Base-by-base conservation (phyloP, 2,797 vertebrate genomes). In the Hydrocynus forskahlii region DNA sequence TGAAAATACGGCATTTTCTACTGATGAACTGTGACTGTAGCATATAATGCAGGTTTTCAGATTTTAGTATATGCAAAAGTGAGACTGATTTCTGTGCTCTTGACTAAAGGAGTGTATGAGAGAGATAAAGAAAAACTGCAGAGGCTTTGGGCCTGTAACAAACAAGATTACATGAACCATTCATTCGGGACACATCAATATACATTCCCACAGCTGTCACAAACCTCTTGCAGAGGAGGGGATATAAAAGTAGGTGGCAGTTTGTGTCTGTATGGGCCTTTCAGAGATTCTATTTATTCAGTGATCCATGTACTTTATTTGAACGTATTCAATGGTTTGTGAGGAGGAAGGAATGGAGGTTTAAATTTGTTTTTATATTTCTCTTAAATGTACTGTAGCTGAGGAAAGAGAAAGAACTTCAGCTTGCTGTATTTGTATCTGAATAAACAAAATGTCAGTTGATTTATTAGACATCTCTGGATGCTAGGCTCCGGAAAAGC, bases 101-200 rank as follows among this genome's bases (percentile, higher is more conserved):
- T 29, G 55, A 74, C 38, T 55, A 43, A 59, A 79, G 12, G 59
- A 45, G 14, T 60, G 74, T 57, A 43, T 35, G 25, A 43, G 50
- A 48, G n/a, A 70, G 59, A 84, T 77, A 78, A 79, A 84, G 38
- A 64, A 48, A 14, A 8, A 60, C 7, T 75, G 23, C n/a, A 57
- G 52, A 25, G 59, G 50, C 55, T 74, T 70, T 7, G 64, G 72
- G 62, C 19, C 38, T 71, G 72, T 55, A 75, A 72, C 43, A 66
- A 81, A 71, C 7, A 67, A 21, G 16, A 80, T 66, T 71, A 80
- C 23, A 64, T 40, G n/a, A 80, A 23, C 60, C 59, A 48, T 82
- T 74, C 29, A 14, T 69, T 57, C 43, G 35, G 21, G 48, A 75
- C 52, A 72, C 75, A 78, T 83, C 60, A 79, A 13, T 45, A 73